These are phyloP conservation scores for Salvelinus sp. DNA, from an alignment of 2,113 vertebrate genomes.

Conservation along the genomic window DNA sequence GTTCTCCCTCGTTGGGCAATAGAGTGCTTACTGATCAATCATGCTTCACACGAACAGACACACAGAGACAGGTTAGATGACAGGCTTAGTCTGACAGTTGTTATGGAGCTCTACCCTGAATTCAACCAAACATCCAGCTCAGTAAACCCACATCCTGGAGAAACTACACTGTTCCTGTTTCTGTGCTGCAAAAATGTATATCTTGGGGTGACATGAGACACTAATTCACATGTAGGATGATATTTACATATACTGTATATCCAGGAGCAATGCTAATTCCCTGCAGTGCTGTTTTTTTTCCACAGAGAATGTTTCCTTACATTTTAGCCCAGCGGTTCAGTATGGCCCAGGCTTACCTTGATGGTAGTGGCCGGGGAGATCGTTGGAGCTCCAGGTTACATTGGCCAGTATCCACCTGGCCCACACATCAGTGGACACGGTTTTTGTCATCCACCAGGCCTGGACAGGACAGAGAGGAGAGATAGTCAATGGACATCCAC, in stretches of 20 bases:
- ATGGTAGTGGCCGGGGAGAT: constrained; percentile 44
- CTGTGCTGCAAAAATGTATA: too few relatives aligned
- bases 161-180: too few relatives aligned
- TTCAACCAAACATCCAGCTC: background rate
- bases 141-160: too few relatives aligned
- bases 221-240: too few relatives aligned
- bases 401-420: constrained; percentile 13
- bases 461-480: constrained; percentile 25
- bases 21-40: background rate
- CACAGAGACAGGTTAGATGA: background rate
- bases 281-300: background rate
- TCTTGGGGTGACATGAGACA: too few relatives aligned
- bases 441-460: constrained; percentile 70
- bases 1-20: background rate
- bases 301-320: background rate
- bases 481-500: background rate
- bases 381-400: constrained; percentile 56
- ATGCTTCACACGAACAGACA: background rate
- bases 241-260: too few relatives aligned
- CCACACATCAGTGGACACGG: constrained; percentile 66
- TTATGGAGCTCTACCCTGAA: background rate
- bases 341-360: constrained; percentile 35
- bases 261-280: background rate
- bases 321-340: background rate
- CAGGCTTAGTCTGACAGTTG: background rate